Percentiles rank a stretch among this genome's conserved stretches.
phyloP scores from a whole-genome alignment of 2,113 vertebrate genomes.

The Neodon shergylaensis region DNA sequence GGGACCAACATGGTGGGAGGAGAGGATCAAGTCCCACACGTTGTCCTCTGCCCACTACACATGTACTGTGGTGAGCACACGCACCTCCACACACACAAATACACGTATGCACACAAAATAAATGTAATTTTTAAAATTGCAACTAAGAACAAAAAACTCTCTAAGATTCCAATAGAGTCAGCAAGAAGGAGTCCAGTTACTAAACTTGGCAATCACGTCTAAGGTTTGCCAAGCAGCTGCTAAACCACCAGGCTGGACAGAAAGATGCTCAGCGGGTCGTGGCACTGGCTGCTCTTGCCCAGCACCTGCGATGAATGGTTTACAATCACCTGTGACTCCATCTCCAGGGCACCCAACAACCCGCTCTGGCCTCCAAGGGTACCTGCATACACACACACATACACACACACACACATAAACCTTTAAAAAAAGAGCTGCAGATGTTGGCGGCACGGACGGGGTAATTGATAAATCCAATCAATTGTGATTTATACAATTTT shows the following conservation, averaged over 20 bases:
- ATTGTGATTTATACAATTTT: too few relatives aligned
- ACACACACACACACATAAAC: not conserved
- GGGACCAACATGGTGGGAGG: not conserved
- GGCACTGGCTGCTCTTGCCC: not conserved
- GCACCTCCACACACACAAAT: not conserved
- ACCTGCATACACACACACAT: not conserved
- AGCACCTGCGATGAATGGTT: not conserved
- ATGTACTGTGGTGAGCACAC: not conserved
- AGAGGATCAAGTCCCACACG: not conserved
- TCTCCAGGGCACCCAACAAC: not conserved
- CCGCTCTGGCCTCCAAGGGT: not conserved
- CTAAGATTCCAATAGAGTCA: too few relatives aligned
- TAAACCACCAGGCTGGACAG: not conserved
- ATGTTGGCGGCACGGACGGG: too few relatives aligned
- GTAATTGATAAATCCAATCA: too few relatives aligned
- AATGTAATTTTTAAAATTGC: not conserved
- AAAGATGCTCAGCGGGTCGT: not conserved
- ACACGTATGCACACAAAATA: not conserved
- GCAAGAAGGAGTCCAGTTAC: not conserved
- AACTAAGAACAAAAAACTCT: not conserved
- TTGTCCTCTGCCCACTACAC: not conserved
- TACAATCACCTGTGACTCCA: not conserved
- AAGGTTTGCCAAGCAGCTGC: not conserved
- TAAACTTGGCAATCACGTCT: not conserved
- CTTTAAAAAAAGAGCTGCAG: not conserved